phyloP scores from a whole-genome alignment of 2,888 invertebrate genomes.

The Leptinotarsa rubiginosa region DNA sequence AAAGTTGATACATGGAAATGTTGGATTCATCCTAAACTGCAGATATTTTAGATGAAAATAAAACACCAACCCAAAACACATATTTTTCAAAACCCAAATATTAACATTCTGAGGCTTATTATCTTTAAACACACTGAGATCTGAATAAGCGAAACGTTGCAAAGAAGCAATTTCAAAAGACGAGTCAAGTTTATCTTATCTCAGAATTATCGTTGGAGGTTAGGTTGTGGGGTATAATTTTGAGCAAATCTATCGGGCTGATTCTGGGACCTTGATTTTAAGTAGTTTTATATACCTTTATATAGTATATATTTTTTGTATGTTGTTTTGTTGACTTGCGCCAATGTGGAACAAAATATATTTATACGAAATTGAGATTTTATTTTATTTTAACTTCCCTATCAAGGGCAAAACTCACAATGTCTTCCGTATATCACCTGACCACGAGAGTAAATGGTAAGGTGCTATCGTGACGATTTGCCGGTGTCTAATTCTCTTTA shows the following conservation, averaged over 20 bases:
- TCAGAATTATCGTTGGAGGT: too few species aligned
- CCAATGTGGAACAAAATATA: slow-evolving; percentile 68
- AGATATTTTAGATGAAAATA: too few species aligned
- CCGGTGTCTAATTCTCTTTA: slow-evolving; percentile 10
- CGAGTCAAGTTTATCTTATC: too few species aligned
- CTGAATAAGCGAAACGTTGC: too few species aligned
- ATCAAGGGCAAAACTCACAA: slow-evolving; percentile 16
- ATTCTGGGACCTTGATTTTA: slow-evolving; percentile 39
- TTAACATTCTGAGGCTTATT: too few species aligned
- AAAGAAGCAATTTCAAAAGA: too few species aligned
- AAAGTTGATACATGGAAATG: too few species aligned
- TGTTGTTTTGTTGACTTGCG: slow-evolving; percentile 68
- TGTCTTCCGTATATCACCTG: not conserved
- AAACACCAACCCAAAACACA: too few species aligned
- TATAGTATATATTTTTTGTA: slow-evolving; percentile 66
- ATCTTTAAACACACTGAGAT: too few species aligned
- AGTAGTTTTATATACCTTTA: slow-evolving; percentile 63
- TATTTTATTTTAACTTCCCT: slow-evolving; percentile 49
- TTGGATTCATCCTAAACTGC: too few species aligned
- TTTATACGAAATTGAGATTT: slow-evolving; percentile 64
- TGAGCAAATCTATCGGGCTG: not conserved
- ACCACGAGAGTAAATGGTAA: slow-evolving; percentile 13
- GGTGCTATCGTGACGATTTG: slow-evolving; percentile 19
- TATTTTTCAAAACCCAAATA: too few species aligned
- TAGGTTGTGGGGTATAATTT: too few species aligned